A percentile compares a stretch with the other conserved stretches of the same genome.
Conservation (phyloP, 2,113 vertebrate genomes). For the Phaethornis superciliosus region DNA sequence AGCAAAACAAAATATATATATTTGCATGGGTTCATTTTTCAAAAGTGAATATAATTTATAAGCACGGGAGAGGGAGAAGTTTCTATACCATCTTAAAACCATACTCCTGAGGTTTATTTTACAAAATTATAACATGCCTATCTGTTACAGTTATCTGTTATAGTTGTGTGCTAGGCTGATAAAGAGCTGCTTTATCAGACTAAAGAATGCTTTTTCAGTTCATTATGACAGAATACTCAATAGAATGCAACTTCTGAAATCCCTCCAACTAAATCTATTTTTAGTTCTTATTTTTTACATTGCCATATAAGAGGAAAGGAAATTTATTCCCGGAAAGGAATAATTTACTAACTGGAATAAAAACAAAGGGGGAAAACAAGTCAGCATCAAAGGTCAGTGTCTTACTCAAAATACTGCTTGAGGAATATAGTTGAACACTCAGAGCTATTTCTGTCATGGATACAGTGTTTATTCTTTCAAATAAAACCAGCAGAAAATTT, state of each 20-base stretch:
- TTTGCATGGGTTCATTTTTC: background rate
- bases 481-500: background rate
- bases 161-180: background rate
- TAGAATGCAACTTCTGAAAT: background rate
- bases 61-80: too few species aligned
- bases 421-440: background rate
- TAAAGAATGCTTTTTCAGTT: background rate
- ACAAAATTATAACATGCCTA: background rate
- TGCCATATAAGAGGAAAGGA: background rate
- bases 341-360: background rate
- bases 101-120: background rate
- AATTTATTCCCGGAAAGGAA: background rate
- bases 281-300: background rate
- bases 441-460: background rate
- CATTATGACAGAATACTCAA: background rate
- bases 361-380: background rate
- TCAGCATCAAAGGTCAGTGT: background rate
- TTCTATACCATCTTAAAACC: background rate
- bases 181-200: background rate
- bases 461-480: background rate
- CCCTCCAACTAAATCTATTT: background rate
- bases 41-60: background rate
- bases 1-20: background rate
- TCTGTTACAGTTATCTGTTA: background rate
- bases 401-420: background rate